These are phyloP conservation scores for Colinus virginianus DNA, from an alignment of 2,113 vertebrate genomes.

Conservation along the genomic window DNA sequence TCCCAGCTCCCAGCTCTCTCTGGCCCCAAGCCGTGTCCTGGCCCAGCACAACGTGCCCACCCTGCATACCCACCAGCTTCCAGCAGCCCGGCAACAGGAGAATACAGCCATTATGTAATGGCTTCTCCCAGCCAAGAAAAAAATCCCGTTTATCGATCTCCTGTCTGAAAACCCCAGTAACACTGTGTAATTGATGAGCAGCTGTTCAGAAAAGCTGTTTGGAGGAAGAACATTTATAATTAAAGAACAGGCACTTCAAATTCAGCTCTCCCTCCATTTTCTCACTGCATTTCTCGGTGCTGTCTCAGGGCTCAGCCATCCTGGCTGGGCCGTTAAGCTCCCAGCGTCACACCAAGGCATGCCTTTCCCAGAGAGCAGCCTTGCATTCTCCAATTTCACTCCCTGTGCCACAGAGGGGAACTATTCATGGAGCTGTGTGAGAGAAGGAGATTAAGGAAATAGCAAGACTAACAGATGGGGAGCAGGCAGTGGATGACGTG, in stretches of 20 bases:
- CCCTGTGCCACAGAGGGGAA: slow-evolving; percentile 9
- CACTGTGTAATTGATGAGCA: slow-evolving; percentile 62
- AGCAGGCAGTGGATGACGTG: slow-evolving; percentile 57
- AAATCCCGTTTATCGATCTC: slow-evolving; percentile 65
- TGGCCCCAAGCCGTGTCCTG: neutral
- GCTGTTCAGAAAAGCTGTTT: slow-evolving; percentile 71
- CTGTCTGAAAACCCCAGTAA: slow-evolving; percentile 66
- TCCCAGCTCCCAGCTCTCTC: accelerated
- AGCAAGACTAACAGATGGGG: slow-evolving; percentile 63
- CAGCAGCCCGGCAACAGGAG: slow-evolving; percentile 12
- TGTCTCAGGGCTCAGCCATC: neutral
- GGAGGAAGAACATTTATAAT: slow-evolving; percentile 70
- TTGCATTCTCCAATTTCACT: slow-evolving; percentile 21
- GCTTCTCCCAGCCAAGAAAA: slow-evolving; percentile 59
- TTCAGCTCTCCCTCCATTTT: slow-evolving; percentile 47
- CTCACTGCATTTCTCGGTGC: neutral
- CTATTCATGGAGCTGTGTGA: slow-evolving; percentile 37
- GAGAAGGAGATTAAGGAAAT: slow-evolving; percentile 62
- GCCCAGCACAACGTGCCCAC: neutral
- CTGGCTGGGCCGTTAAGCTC: slow-evolving; percentile 31
- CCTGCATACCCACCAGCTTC: neutral
- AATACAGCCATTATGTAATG: slow-evolving; percentile 68
- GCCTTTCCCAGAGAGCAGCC: neutral
- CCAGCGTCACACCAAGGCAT: neutral
- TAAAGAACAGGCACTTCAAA: slow-evolving; percentile 63